Conservation (phyloP, 2,797 vertebrate species). For the Phataginus tetradactyla region DNA sequence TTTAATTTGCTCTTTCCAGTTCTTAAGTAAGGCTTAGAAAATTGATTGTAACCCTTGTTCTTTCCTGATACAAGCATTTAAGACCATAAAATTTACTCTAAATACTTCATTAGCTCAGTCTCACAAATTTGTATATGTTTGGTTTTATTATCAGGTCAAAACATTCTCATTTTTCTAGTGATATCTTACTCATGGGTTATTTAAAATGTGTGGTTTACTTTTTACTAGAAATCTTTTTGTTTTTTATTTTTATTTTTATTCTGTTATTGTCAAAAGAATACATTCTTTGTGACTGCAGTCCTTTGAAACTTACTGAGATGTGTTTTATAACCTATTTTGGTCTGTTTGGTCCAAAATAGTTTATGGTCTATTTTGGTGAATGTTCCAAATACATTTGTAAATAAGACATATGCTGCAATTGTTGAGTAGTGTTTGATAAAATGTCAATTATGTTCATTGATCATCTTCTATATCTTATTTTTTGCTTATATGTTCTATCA, state of each 20-base stretch:
- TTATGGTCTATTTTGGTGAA: background rate
- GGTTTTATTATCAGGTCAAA: background rate
- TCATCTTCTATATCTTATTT: background rate
- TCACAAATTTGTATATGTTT: background rate
- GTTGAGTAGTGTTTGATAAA: background rate
- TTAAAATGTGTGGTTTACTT: background rate
- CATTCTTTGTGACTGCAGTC: background rate
- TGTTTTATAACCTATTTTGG: background rate
- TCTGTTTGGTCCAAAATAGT: background rate
- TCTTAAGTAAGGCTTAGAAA: background rate
- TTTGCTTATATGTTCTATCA: background rate
- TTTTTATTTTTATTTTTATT: conserved; percentile 18
- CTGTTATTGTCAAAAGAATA: background rate
- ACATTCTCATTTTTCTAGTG: background rate
- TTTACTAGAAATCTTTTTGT: background rate
- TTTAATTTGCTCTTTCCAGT: background rate
- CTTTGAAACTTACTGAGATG: background rate
- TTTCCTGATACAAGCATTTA: background rate
- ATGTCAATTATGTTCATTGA: background rate
- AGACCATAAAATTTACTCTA: background rate
- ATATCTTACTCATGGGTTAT: background rate
- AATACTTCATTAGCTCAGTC: background rate
- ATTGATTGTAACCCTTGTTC: background rate
- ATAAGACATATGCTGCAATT: background rate
- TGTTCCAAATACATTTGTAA: background rate